Percentiles rank a stretch among this genome's conserved stretches.
Evolutionary conservation across 2,888 invertebrate genomes (phyloP).

Genomic region (Beris morrisii): DNA sequence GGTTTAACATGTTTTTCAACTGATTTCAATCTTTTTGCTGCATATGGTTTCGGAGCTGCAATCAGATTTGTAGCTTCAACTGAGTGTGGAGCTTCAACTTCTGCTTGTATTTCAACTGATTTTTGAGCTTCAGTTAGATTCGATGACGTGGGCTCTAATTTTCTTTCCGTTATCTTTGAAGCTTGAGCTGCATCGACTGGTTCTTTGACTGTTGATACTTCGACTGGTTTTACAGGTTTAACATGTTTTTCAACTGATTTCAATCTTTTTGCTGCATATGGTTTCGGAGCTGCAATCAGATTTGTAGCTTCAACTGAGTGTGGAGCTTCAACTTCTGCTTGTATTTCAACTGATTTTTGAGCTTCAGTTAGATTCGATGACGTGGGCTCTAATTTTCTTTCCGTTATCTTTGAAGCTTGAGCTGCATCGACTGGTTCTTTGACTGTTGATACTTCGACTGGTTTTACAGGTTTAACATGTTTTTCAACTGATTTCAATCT

Average conservation of each 20-base stretch:
- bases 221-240: conserved; percentile 54
- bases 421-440: conserved; percentile 43
- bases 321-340: conserved; percentile 64
- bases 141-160: conserved; percentile 40
- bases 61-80: conserved; percentile 60
- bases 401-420: conserved; percentile 59
- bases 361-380: conserved; percentile 41
- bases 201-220: too few species aligned
- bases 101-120: conserved; percentile 78
- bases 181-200: conserved; percentile 58
- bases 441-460: conserved; percentile 76
- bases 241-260: too few species aligned
- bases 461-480: conserved; percentile 66
- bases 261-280: too few species aligned
- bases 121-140: conserved; percentile 41
- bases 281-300: conserved; percentile 44
- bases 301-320: conserved; percentile 66
- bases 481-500: too few species aligned
- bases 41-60: conserved; percentile 19
- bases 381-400: conserved; percentile 13
- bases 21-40: too few species aligned
- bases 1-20: conserved; percentile 56
- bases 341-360: conserved; percentile 60
- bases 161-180: conserved; percentile 58
- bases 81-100: conserved; percentile 64